Conservation (phyloP, 2,888 invertebrate species). For the Cloeon dipterum region DNA sequence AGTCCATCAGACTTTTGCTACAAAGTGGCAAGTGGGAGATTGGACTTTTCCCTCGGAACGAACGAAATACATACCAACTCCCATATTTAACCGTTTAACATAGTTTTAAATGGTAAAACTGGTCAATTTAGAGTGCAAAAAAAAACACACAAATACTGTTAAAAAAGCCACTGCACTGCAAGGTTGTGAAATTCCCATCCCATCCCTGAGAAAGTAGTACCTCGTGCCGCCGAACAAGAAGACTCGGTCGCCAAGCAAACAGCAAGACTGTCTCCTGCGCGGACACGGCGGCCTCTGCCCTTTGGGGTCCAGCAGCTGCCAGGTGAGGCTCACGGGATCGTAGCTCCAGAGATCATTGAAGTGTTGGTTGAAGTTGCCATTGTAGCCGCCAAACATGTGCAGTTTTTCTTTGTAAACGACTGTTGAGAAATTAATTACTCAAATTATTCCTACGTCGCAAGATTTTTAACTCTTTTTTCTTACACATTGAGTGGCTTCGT, state of each 20-base stretch:
- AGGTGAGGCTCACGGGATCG: conserved; percentile 24
- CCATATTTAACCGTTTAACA: too few relatives aligned
- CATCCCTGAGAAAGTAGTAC: conserved; percentile 16
- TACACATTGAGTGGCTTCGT: conserved; percentile 80
- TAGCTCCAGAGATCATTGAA: conserved; percentile 67
- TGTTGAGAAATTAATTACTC: conserved; percentile 20
- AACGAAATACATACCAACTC: too few relatives aligned
- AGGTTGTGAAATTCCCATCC: neutral
- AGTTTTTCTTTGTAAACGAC: conserved; percentile 53
- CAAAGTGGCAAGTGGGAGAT: too few relatives aligned
- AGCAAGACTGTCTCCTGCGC: conserved; percentile 56
- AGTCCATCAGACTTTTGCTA: too few relatives aligned
- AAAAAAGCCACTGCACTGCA: neutral
- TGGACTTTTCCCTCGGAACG: too few relatives aligned
- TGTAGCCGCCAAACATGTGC: conserved; percentile 81
- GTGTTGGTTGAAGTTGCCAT: conserved; percentile 49
- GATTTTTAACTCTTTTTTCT: too few relatives aligned
- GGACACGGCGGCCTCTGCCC: conserved; percentile 35
- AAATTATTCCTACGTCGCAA: too few relatives aligned
- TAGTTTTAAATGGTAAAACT: too few relatives aligned
- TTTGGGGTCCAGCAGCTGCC: conserved; percentile 33
- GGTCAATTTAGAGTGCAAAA: conserved; percentile 2
- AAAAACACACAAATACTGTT: too few relatives aligned
- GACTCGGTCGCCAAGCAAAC: conserved; percentile 44
- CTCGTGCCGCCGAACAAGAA: conserved; percentile 84